phyloP scores from a whole-genome alignment of 1,140 invertebrate species.

The Zaprionus vittiger region DNA sequence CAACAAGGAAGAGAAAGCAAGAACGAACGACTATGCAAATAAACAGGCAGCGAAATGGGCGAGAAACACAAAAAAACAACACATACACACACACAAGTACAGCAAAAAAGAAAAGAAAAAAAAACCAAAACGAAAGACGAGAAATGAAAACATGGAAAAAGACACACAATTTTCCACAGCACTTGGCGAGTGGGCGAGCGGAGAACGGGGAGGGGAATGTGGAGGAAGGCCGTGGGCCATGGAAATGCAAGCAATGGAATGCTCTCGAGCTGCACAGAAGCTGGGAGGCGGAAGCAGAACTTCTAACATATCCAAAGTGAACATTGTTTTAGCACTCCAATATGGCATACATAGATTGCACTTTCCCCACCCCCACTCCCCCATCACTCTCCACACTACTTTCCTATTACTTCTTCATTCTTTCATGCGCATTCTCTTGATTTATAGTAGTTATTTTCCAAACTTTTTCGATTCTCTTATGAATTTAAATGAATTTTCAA shows the following conservation, averaged over 20 bases:
- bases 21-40: constrained; percentile 65
- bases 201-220: neutral
- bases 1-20: neutral
- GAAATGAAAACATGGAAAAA: constrained; percentile 22
- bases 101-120: neutral
- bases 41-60: constrained; percentile 72
- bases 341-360: constrained; percentile 3
- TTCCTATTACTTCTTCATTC: neutral
- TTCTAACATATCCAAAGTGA: constrained; percentile 1
- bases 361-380: neutral
- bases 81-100: neutral
- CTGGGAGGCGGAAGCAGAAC: neutral
- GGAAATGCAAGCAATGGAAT: constrained; percentile 26
- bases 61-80: constrained; percentile 35
- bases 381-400: neutral
- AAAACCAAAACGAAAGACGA: neutral
- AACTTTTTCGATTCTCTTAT: neutral
- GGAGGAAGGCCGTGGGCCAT: constrained; percentile 4
- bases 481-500: neutral
- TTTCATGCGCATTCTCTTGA: neutral
- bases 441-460: neutral
- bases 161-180: constrained; percentile 22
- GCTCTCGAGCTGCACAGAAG: neutral
- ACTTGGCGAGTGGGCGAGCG: neutral
- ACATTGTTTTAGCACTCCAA: constrained; percentile 2